Conservation (phyloP, 1,140 invertebrate species). For the Achatina immaculata region DNA sequence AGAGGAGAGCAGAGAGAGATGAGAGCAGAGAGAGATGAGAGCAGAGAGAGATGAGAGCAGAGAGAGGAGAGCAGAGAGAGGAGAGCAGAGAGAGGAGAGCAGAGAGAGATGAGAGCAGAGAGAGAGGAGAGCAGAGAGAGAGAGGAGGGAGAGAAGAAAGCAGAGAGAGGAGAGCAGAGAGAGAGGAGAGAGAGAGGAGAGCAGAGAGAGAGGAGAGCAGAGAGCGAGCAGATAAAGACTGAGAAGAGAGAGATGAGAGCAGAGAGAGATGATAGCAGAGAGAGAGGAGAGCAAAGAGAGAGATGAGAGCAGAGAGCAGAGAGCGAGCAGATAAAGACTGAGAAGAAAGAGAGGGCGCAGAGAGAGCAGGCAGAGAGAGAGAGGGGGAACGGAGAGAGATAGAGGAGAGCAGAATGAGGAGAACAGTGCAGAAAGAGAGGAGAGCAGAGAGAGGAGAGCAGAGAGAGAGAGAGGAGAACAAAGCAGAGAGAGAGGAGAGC, state of each 20-base stretch:
- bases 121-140: too few species aligned
- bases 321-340: not conserved
- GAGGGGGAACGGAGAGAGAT: not conserved
- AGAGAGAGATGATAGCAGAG: too few species aligned
- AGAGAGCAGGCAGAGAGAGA: not conserved
- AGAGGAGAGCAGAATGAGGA: not conserved
- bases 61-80: constrained; percentile 8
- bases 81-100: not conserved
- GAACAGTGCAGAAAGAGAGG: not conserved
- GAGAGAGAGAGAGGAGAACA: too few species aligned
- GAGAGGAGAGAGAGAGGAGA: not conserved
- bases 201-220: too few species aligned
- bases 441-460: too few species aligned
- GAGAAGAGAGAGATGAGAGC: too few species aligned
- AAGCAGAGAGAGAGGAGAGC: too few species aligned
- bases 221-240: too few species aligned
- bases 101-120: not conserved
- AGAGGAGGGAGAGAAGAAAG: not conserved
- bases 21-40: not conserved
- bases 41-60: not conserved
- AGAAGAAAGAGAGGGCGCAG: not conserved
- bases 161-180: not conserved
- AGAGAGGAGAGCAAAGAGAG: too few species aligned
- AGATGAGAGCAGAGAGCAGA: too few species aligned
- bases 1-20: not conserved